Evolutionary conservation across 2,888 invertebrate genomes (phyloP).

Genomic region (Caenorhabditis doughertyi): DNA sequence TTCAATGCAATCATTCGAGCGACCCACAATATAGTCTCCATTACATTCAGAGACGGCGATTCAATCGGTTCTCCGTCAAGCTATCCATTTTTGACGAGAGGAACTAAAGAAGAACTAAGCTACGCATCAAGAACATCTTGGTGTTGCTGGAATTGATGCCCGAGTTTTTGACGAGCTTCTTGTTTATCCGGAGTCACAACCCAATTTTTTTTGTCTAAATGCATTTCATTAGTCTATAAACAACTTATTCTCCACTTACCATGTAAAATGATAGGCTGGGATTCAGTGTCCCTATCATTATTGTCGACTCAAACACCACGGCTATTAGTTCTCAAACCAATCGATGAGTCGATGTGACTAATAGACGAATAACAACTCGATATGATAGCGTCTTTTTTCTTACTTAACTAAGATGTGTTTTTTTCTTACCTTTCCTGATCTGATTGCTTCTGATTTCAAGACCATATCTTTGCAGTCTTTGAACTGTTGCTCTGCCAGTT

Average conservation of each 20-base stretch:
- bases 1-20: constrained; percentile 88
- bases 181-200: constrained; percentile 81
- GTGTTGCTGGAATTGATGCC: constrained; percentile 85
- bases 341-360: constrained; percentile 86
- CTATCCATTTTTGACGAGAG: constrained; percentile 94
- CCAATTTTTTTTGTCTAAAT: constrained; percentile 63
- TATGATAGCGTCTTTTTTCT: too few relatives aligned
- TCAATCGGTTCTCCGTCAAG: constrained; percentile 85
- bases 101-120: constrained; percentile 89
- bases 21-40: constrained; percentile 99
- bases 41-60: constrained; percentile 89
- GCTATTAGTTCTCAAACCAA: constrained; percentile 86
- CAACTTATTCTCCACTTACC: background rate
- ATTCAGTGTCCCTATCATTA: constrained; percentile 98
- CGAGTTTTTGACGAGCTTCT: constrained; percentile 83
- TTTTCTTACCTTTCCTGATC: constrained; percentile 67
- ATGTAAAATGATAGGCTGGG: constrained; percentile 88
- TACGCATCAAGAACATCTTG: constrained; percentile 97
- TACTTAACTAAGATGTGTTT: too few relatives aligned
- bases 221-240: background rate
- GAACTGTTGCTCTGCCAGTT: constrained; percentile 95
- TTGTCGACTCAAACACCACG: constrained; percentile 90
- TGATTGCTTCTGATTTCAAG: constrained; percentile 62
- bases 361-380: constrained; percentile 70
- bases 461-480: constrained; percentile 73